Evolutionary conservation across 2,888 invertebrate genomes (phyloP), one percentile per base, ranked within the genome.

Genomic region (Lapara coniferarum): DNA sequence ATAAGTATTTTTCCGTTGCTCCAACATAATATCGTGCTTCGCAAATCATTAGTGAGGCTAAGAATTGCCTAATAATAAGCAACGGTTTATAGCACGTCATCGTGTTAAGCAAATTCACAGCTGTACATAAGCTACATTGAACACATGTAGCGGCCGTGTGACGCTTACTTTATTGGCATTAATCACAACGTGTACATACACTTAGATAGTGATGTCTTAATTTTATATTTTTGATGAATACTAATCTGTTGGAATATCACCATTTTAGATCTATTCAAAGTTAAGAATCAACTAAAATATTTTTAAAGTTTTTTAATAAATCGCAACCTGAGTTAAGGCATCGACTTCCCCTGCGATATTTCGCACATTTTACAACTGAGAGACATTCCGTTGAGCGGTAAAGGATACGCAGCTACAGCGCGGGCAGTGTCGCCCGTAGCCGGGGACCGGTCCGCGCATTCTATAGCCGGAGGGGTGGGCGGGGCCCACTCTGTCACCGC

Each of bases 351-450:
- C 4, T 5, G 37, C 37, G 37, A 37, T 7, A 25, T 25, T 25
- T 37, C 8, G 37, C 1, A 4, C 5, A 37, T 37, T 37, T 37
- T 63, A 49, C 16, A 19, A 19, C 13, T 49, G 46, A 37, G 37
- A 5, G 49, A 46, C 19, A 46, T 19, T 46, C 49, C 19, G 44
- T 69, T 52, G 46, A 63, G 44, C 37, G 51, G 44, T 51, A 58
- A 37, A 7, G 8, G 75, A 69, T 71, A 73, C 75, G 74, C 86
- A 92, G 93, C 92, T 74, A 74, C 78, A 77, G 85, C 85, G 71
- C 85, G 91, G 37, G 89, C 93, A 66, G 92, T 90, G 68, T 91
- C 93, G 68, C 90, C 91, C 66, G 79, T 81, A 68, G 75, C 84
- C n/a, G 70, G 68, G n/a, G 49, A 46, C 37, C 70, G 37, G 59